Evolutionary conservation across 2,797 vertebrate genomes (phyloP), one percentile per base, ranked within the genome.

Genomic region (Acropternis orthonyx): DNA sequence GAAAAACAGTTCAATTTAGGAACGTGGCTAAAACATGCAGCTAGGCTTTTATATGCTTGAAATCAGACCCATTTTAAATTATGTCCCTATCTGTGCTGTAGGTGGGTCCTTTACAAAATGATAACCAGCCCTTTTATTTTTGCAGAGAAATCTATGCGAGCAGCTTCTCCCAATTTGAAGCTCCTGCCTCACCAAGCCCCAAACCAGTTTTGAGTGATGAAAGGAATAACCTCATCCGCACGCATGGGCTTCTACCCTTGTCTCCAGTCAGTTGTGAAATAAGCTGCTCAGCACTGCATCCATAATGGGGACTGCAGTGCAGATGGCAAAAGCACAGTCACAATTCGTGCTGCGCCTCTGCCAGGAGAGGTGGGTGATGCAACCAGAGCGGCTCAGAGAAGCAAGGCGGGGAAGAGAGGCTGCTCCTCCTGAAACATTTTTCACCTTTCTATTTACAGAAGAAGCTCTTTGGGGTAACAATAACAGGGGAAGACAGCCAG

Each of bases 221-320:
- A 92, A 71, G 85, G 58, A 86, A 36, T 55, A 85, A 41, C 34
- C 78, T 87, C 73, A 20, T 10, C 37, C 5, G 3, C 69, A 17
- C 34, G 14, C 34, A 5, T 5, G 56, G 76, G 74, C 85, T 93
- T 37, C 41, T 71, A 41, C 68, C 81, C 88, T 89, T 30, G 85
- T 44, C 94, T 92, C 91, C 91, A 95, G 88, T 77, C 92, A 52
- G 51, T 95, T 97, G 93, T 94, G 96, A 97, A 97, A 97, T 83
- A 82, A 92, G 94, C 88, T 88, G 86, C 95, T 96, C 89, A 69
- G 95, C 36, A 4, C 94, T 96, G 96, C 93, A 96, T 97, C 93
- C 55, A 18, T 95, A 97, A 97, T 96, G 93, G 96, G 96, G 85
- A 93, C 93, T 96, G 96, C 96, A 97, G 93, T 94, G 94, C 94